Evolutionary conservation across 2,888 invertebrate species (phyloP), one percentile per base, ranked within the genome.

Genomic region (Ariolimax columbianus): DNA sequence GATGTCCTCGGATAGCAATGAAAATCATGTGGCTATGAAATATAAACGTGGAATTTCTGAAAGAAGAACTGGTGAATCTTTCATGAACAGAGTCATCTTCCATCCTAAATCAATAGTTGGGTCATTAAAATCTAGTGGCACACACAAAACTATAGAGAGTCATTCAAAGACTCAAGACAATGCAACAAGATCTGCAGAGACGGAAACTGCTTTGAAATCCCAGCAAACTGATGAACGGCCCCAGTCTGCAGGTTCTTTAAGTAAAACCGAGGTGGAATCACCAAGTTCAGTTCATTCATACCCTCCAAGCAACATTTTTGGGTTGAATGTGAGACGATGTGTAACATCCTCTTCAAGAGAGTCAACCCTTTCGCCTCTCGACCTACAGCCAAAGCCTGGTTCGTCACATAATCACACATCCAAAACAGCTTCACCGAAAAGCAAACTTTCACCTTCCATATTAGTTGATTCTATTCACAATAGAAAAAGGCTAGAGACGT

Each of bases 241-340:
- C 11, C 72, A 82, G n/a, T 82, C 81, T 38, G 59, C 81, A 47
- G 73, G 36, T 19, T 82, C 72, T 26, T 72, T 43, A 23, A 55
- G 81, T 55, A 82, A 82, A 40, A 40, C 66, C 19, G 72, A 55
- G 14, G 26, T 43, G 33, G 72, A 40, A 19, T 82, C 81, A 17
- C 72, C 81, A 36, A 72, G 55, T 23, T 82, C 81, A 55, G 72
- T 51, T 36, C 81, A 82, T 72, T 82, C 81, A 19, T 36, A 73
- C 26, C 72, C 81, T n/a, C 72, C 30, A 2, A 55, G 51, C 40
- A 72, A 30, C 55, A 72, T 73, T 51, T 55, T 38, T 17, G 68
- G 80, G 2, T 38, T 78, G 19, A 33, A 9, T n/a, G 30, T 77
- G 30, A 51, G 36, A 63, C 36, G 78, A 40, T 14, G n/a, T 55